A percentile compares a stretch with the other conserved stretches of the same genome.
Evolutionary conservation across 2,888 invertebrate genomes (phyloP).

Genomic region (Cylindroiulus punctatus): DNA sequence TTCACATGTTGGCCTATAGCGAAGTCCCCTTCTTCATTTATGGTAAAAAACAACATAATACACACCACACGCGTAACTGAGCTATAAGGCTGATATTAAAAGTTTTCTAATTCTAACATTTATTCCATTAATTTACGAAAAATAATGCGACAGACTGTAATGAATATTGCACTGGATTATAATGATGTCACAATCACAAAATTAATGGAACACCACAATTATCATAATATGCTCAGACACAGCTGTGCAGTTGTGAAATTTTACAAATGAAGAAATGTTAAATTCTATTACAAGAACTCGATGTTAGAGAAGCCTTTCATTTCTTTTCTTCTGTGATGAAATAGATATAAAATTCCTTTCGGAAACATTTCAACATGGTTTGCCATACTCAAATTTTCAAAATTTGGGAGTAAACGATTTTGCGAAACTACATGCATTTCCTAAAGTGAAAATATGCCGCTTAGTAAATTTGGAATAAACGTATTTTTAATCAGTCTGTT

Average conservation of each 20-base stretch:
- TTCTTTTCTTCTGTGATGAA: not conserved
- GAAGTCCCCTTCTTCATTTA: too few species aligned
- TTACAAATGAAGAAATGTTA: constrained; percentile 1
- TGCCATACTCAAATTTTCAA: not conserved
- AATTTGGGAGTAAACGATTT: too few species aligned
- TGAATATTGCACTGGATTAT: constrained; percentile 2
- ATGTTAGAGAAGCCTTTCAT: not conserved
- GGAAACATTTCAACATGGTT: not conserved
- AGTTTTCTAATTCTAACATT: constrained; percentile 18
- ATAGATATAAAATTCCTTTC: not conserved
- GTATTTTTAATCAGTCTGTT: too few species aligned
- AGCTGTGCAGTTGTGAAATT: constrained; percentile 4
- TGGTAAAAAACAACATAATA: not conserved
- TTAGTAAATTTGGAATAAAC: too few species aligned
- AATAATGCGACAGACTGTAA: constrained; percentile 7
- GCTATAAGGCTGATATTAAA: not conserved
- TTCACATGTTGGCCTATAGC: too few species aligned
- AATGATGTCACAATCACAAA: not conserved
- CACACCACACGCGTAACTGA: not conserved
- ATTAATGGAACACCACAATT: constrained; percentile 18
- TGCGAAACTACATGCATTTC: too few species aligned
- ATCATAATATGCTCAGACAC: not conserved
- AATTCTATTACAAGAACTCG: not conserved
- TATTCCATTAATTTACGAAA: constrained; percentile 2
- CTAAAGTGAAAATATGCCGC: too few species aligned